Evolutionary conservation across 2,113 vertebrate species (phyloP).

Genomic region (Chloropsis cyanopogon): DNA sequence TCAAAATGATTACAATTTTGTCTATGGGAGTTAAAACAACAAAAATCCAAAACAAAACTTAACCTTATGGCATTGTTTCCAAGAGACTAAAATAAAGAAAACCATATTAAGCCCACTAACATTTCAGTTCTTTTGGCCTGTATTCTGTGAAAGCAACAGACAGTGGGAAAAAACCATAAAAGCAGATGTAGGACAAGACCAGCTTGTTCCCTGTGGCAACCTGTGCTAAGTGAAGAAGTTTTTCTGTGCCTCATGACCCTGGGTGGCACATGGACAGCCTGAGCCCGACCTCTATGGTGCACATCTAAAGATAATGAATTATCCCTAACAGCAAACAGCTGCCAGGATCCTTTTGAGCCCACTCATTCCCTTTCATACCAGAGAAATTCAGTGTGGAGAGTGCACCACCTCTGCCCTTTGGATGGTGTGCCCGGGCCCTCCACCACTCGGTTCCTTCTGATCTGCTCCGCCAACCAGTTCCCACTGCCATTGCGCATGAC

Average conservation of each 20-base stretch:
- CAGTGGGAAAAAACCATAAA: not conserved
- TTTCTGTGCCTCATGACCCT: not conserved
- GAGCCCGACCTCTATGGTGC: not conserved
- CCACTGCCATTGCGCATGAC: slow-evolving; percentile 96
- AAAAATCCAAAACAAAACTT: not conserved
- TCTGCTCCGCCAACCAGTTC: slow-evolving; percentile 93
- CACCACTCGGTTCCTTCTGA: slow-evolving; percentile 85
- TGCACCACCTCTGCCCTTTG: slow-evolving; percentile 96
- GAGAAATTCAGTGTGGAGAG: slow-evolving; percentile 97
- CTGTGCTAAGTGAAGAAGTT: not conserved
- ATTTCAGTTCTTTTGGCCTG: not conserved
- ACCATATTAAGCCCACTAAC: not conserved
- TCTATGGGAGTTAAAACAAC: not conserved
- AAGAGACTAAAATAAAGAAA: not conserved
- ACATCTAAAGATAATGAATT: not conserved
- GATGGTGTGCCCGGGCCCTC: slow-evolving; percentile 91
- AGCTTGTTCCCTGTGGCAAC: not conserved
- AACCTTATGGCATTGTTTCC: not conserved
- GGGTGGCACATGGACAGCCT: not conserved
- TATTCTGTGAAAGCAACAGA: not conserved
- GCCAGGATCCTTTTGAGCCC: not conserved
- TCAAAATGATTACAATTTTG: not conserved
- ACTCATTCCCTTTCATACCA: slow-evolving; percentile 79
- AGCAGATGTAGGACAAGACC: not conserved
- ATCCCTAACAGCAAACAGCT: not conserved